Evolutionary conservation across 2,888 invertebrate species (phyloP).

Genomic region (Amaurobius ferox): DNA sequence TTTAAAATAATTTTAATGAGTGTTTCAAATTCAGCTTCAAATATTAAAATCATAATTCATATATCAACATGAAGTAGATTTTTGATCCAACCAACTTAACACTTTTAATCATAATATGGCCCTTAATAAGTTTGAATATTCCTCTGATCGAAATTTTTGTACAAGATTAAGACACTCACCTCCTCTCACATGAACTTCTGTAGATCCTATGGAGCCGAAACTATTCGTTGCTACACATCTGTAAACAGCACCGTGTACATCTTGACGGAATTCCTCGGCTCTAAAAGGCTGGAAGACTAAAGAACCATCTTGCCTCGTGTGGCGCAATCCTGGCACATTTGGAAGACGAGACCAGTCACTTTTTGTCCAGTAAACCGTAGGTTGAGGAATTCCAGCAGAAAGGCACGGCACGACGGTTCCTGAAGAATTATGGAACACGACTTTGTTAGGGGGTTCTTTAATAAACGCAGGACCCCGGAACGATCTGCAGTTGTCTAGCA

Average conservation of each 20-base stretch:
- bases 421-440: conserved; percentile 71
- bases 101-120: no score
- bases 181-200: conserved; percentile 95
- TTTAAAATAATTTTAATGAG: no score
- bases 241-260: conserved; percentile 80
- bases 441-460: conserved; percentile 66
- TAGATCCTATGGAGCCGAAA: conserved; percentile 92
- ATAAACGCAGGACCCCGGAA: conserved; percentile 70
- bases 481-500: conserved; percentile 10
- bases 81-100: no score
- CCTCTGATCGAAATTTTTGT: no score
- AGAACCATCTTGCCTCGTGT: conserved; percentile 67
- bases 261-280: conserved; percentile 70
- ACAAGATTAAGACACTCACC: no score
- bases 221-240: conserved; percentile 93
- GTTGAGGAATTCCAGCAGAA: conserved; percentile 61
- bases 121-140: no score
- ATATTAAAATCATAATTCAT: no score
- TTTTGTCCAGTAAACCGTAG: conserved; percentile 69
- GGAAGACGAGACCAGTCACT: conserved; percentile 61
- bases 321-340: conserved; percentile 65
- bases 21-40: no score
- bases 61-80: no score
- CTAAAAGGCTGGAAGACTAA: conserved; percentile 72
- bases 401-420: conserved; percentile 70